Base-by-base conservation (phyloP, 2,113 vertebrate species). In the Mionectes macconnelli region DNA sequence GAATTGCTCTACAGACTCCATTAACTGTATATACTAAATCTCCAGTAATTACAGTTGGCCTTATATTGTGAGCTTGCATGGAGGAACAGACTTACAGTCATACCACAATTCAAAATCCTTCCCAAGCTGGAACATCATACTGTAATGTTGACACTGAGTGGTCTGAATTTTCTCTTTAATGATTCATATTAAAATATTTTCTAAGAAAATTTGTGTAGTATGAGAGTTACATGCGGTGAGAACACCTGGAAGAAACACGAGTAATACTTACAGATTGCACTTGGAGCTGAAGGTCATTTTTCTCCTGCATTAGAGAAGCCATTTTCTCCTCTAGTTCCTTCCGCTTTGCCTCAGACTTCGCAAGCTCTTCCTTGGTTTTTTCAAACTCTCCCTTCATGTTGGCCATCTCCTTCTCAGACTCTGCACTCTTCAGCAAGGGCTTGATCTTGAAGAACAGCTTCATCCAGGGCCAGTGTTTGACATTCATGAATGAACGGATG, bases 271-370 rank as follows among this genome's bases (percentile, higher is more conserved):
- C 98, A 30, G 98, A 93, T 80, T 99, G 99, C 37, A 99, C 98
- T 95, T 99, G 99, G 67, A 99, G 98, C 47, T 98, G 97, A 20
- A 99, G 86, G 13, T 99, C 99, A 3, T 99, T 99, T 92, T 99
- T 99, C 70, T 99, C 99, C 75, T 99, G 98, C 40, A 98, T 47
- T 5, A 99, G 1, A 1, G 12, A 6, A 6, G 88, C 95, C 73
- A 76, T 76, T 68, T 68, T 68, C 45, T 68, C 66, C 67, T 69
- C 67, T 7, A 69, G 57, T 8, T 64, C 62, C 20, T 64, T 64
- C 39, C 53, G 17, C 53, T 56, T 56, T 56, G 53, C 53, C 53
- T 64, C 62, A 64, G 62, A 64, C 28, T 64, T 39, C 5, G 39
- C 62, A 42, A 56, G 53, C 39, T 64, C 39, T 64, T 64, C 62